Evolutionary conservation across 2,888 invertebrate genomes (phyloP).

Genomic region (Eupsilia transversa): DNA sequence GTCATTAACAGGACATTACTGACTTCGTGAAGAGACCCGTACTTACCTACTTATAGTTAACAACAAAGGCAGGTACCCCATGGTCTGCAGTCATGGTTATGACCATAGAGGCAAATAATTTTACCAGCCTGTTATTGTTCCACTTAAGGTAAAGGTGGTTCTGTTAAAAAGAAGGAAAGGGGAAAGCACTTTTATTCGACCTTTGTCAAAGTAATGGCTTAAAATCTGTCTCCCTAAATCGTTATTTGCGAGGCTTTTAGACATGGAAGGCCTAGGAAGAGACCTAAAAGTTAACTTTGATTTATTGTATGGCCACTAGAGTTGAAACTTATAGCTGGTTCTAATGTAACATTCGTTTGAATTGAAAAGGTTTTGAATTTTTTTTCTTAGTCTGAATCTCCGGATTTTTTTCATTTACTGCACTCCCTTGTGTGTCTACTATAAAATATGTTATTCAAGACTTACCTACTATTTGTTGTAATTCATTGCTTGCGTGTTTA

Average conservation of each 20-base stretch:
- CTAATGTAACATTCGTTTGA: not conserved
- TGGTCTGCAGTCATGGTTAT: too few species aligned
- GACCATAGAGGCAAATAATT: not conserved
- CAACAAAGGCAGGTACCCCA: too few species aligned
- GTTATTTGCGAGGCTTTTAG: conserved; percentile 48
- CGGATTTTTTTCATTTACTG: too few species aligned
- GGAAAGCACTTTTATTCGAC: conserved; percentile 34
- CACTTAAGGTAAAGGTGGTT: not conserved
- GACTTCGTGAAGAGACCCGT: too few species aligned
- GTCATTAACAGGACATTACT: too few species aligned
- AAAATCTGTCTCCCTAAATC: conserved; percentile 52
- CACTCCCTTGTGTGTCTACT: not conserved
- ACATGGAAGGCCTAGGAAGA: conserved; percentile 9
- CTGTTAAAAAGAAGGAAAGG: not conserved
- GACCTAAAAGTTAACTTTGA: conserved; percentile 26
- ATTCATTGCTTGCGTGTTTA: conserved; percentile 1
- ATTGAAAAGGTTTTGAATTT: not conserved
- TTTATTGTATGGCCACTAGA: conserved; percentile 25
- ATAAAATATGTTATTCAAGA: not conserved
- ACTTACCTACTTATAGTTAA: too few species aligned
- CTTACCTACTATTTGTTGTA: not conserved
- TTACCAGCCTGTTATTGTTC: not conserved
- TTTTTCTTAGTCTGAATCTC: not conserved
- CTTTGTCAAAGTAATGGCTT: conserved; percentile 52
- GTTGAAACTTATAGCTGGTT: conserved; percentile 1